Evolutionary conservation across 2,797 vertebrate species (phyloP), one percentile per base, ranked within the genome.

Genomic region (Luscinia megarhynchos): DNA sequence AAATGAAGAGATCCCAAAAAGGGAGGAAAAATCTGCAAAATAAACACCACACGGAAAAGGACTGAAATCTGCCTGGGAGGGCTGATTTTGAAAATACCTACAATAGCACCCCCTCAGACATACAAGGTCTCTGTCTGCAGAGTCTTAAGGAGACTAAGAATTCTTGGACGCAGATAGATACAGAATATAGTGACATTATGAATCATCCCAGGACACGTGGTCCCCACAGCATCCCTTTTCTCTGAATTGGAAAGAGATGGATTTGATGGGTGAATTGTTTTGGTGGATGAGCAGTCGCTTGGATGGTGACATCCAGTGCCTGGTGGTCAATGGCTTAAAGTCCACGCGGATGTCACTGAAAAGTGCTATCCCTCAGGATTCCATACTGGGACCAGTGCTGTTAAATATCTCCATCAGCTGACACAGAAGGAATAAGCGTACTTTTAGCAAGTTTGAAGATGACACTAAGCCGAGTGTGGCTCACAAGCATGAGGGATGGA

Each of bases 1-100:
- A 61, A 43, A 5, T 0, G 34, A 27, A 58, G 22, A 27, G 8
- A 23, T 40, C 19, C 15, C 29, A 15, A 63, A 54, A 40, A 23
- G 12, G 12, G 19, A 72, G 30, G 15, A 13, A 29, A 55, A 46
- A 6, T 8, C 41, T 0, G 0, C 12, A 23, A 73, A 63, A 40
- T 30, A 40, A 73, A 55, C 48, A 34, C 34, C 19, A 20, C 0
- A 0, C 0, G 0, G 15, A 19, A 64, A 40, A 40, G 20, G 32
- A 24, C 32, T 0, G 0, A 34, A 38, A 64, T 15, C 23, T 40
- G 12, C 34, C 24, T 63, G 23, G n/a, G 19, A 46, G 29, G 29
- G 20, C 12, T 0, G 2, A 7, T n/a, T 63, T 40, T 40, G 36
- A 63, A 73, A 48, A 24, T 4, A 3, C 12, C 6, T 15, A 11